Conservation (phyloP, 2,888 invertebrate species). For the Tetragonula carbonaria region DNA sequence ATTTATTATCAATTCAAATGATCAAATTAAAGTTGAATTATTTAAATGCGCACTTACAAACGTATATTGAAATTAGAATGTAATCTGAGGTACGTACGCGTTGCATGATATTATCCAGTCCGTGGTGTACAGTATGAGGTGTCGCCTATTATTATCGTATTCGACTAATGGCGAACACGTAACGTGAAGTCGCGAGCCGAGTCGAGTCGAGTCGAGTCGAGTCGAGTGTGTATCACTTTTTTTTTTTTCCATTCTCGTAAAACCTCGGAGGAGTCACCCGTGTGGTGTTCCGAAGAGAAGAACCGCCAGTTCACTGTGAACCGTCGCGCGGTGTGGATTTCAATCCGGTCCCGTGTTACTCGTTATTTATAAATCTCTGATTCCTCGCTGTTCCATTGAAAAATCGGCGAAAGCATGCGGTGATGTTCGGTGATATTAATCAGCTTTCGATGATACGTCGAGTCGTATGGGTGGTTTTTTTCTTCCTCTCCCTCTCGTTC, state of each 20-base stretch:
- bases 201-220: neutral
- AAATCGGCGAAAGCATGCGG: constrained; percentile 20
- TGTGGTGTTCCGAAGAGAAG: neutral
- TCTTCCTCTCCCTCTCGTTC: neutral
- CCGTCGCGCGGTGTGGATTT: constrained; percentile 44
- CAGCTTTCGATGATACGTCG: constrained; percentile 1
- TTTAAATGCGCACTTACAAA: no score
- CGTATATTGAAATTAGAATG: no score
- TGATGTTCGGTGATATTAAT: constrained; percentile 21
- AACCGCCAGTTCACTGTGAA: constrained; percentile 50
- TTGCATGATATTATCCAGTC: no score
- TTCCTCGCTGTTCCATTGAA: neutral
- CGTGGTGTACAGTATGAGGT: neutral
- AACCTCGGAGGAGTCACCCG: neutral
- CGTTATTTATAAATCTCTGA: constrained; percentile 51
- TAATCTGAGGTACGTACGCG: no score
- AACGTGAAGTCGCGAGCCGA: neutral
- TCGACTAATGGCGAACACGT: constrained; percentile 26
- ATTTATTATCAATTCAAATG: no score
- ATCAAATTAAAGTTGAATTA: no score
- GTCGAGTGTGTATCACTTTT: neutral
- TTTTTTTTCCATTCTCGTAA: neutral
- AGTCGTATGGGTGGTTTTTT: neutral
- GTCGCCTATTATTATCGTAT: constrained; percentile 18
- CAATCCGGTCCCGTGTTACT: neutral